Conservation (phyloP, 2,797 vertebrate genomes). For the Takifugu rubripes region DNA sequence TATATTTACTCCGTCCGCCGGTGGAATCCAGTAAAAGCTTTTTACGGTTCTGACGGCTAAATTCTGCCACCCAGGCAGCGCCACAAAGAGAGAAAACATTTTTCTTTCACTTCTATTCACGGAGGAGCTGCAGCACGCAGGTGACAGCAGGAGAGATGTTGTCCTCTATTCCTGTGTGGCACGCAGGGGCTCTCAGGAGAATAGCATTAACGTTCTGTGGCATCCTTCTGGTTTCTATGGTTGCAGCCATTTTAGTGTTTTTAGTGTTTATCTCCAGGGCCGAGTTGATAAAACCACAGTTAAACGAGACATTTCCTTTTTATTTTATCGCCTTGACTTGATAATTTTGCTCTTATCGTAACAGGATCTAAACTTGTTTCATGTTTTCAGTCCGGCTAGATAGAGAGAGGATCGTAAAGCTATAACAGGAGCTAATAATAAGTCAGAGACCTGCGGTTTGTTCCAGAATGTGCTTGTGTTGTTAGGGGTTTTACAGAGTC, state of each 20-base stretch:
- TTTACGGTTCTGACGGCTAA: constrained; percentile 33
- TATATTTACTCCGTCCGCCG: constrained; percentile 42
- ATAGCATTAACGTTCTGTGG: constrained; percentile 17
- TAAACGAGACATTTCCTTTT: too few species aligned
- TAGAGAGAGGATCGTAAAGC: constrained; percentile 11
- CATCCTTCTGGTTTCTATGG: constrained; percentile 17
- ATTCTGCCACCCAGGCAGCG: constrained; percentile 43
- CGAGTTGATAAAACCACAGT: too few species aligned
- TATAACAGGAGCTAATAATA: constrained; percentile 13
- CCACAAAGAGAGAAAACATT: constrained; percentile 11
- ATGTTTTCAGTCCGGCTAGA: background rate
- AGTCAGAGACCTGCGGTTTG: constrained; percentile 35
- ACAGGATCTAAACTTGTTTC: too few species aligned
- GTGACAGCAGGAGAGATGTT: constrained; percentile 8
- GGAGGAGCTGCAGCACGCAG: background rate
- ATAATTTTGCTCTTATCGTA: too few species aligned
- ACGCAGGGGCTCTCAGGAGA: constrained; percentile 22
- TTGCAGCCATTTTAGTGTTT: too few species aligned
- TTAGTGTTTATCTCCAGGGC: too few species aligned
- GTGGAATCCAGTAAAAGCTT: constrained; percentile 47
- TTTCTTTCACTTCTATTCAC: too few species aligned
- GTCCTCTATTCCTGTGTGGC: constrained; percentile 16
- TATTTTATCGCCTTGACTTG: too few species aligned
- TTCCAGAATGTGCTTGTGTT: constrained; percentile 31
- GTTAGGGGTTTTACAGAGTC: constrained; percentile 47